Base-by-base conservation (phyloP, 2,797 vertebrate species). In the Kryptolebias ocellatus region DNA sequence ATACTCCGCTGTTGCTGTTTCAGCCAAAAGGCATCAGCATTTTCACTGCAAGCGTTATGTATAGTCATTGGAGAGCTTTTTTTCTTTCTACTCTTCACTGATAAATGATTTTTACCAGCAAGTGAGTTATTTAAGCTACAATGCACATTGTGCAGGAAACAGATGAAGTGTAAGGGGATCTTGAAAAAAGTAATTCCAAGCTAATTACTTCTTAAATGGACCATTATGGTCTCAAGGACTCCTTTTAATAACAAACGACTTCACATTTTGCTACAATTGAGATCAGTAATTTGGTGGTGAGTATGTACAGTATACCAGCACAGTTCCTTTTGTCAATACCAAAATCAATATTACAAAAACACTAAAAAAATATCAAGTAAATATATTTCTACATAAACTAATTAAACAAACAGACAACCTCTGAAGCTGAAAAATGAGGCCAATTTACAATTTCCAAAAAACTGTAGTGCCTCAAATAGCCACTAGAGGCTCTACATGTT, bases 1-100 rank as follows among this genome's bases (percentile, higher is more conserved):
- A 85, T 68, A 73, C 60, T 79, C 56, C 17, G 49, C 59, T 72
- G 68, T 75, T 55, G 64, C 63, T 3, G 54, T 80, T 79, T 74
- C 54, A 45, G 69, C 61, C 42, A 28, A 29, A 52, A 70, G 42
- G 20, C 67, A 50, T 58, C 53, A 54, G 7, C 64, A 24, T 24
- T 44, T 60, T 74, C 60, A 45, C 29, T 14, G 20, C 2, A 28
- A 69, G 57, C 17, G 1, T 18, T 34, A 20, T 14, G 53, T 66
- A 72, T 68, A 17, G 47, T 62, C 55, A 45, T 42, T 54, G 29
- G n/a, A 14, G 39, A 31, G 14, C 53, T 39, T 42, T 49, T 39
- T 49, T 50, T 39, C 53, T 24, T 9, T 44, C 39, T 42, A 42
- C 39, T 42, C 39, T 42, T 42, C 39, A 42, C 39, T 42, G 39